Evolutionary conservation across 2,888 invertebrate genomes (phyloP).

Genomic region (Nephrotoma flavescens): DNA sequence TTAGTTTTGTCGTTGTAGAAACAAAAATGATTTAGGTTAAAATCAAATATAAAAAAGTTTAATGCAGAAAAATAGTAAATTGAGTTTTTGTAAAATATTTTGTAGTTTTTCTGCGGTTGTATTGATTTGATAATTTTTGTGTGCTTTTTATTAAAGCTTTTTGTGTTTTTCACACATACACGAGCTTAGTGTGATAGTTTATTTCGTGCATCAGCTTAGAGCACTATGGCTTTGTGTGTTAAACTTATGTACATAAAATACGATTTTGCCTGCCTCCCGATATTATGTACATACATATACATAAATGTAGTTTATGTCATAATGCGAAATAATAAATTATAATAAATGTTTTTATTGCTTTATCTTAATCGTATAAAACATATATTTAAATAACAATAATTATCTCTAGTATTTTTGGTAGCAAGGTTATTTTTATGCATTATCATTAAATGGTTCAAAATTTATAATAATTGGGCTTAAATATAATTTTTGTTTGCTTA

Average conservation of each 20-base stretch:
- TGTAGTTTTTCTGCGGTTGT: neutral
- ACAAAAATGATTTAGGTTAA: neutral
- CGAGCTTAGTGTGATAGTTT: neutral
- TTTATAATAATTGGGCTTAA: neutral
- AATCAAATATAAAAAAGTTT: neutral
- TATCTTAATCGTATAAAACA: neutral
- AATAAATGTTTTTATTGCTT: neutral
- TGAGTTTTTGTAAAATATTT: neutral
- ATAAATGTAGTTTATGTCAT: neutral
- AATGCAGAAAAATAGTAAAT: neutral
- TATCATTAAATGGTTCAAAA: neutral
- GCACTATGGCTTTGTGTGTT: neutral
- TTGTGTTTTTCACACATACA: neutral
- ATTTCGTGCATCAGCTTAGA: neutral
- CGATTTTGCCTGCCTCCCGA: neutral
- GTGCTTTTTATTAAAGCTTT: neutral
- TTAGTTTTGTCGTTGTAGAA: neutral
- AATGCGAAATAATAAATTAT: neutral
- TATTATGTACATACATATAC: neutral
- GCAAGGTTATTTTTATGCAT: neutral
- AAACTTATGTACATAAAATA: too few relatives aligned
- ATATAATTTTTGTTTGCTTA: neutral
- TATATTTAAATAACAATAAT: neutral
- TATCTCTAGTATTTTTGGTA: neutral
- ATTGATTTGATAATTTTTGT: neutral